Conservation (phyloP, 1,140 invertebrate species). For the Drosophila pruinosa region DNA sequence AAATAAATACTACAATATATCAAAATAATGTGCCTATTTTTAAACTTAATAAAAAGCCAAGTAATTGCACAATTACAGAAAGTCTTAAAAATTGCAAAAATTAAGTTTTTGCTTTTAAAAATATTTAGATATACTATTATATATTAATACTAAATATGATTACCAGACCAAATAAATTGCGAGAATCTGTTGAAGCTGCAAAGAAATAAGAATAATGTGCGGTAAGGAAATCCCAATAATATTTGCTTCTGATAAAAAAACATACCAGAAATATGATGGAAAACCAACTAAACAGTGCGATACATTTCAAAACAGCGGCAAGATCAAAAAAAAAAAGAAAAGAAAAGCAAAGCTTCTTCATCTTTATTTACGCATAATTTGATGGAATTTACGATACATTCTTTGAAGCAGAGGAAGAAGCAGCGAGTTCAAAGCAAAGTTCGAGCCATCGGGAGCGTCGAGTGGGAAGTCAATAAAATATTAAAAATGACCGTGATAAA, state of each 20-base stretch:
- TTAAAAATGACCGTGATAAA: conserved; percentile 69
- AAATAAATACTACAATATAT: too few relatives aligned
- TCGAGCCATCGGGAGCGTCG: not conserved
- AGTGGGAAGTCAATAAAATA: conserved; percentile 59
- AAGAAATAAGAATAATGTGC: not conserved
- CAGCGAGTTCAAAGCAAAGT: conserved; percentile 57
- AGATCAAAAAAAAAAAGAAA: conserved; percentile 62
- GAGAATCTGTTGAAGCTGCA: too few relatives aligned
- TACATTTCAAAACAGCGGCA: not conserved
- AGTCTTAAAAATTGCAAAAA: too few relatives aligned
- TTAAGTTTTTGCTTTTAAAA: too few relatives aligned
- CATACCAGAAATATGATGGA: conserved; percentile 13
- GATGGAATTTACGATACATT: conserved; percentile 47
- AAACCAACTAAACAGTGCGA: not conserved
- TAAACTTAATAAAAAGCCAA: too few relatives aligned
- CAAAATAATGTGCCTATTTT: too few relatives aligned
- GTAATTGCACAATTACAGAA: too few relatives aligned
- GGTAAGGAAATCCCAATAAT: not conserved
- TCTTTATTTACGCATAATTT: conserved; percentile 63
- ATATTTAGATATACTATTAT: too few relatives aligned
- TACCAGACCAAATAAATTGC: too few relatives aligned
- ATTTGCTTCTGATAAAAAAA: not conserved
- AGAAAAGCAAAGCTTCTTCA: conserved; percentile 19
- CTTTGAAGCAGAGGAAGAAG: conserved; percentile 1
- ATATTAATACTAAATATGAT: too few relatives aligned